Percentiles rank a stretch among this genome's conserved stretches.
Evolutionary conservation across 2,797 vertebrate species (phyloP).

Genomic region (Sebastes diploproa): DNA sequence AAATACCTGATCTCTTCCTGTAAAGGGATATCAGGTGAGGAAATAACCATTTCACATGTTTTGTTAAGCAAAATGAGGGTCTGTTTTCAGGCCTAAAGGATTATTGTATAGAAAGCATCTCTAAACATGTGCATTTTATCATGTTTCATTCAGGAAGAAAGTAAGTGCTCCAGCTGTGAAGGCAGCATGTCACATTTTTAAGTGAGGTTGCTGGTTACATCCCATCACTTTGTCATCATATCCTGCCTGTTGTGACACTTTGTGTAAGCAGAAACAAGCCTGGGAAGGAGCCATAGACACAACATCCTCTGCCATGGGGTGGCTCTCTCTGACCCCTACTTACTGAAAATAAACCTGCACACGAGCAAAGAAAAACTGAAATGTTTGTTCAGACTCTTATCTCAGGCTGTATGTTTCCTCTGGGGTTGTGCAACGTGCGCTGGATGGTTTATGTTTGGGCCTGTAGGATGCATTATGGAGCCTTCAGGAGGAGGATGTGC

Average conservation of each 20-base stretch:
- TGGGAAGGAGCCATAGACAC: constrained; percentile 63
- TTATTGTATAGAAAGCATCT: constrained; percentile 8
- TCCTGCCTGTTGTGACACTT: constrained; percentile 59
- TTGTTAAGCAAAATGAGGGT: constrained; percentile 54
- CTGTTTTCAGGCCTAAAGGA: constrained; percentile 47
- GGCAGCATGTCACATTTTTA: background rate
- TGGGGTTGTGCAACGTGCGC: constrained; percentile 43
- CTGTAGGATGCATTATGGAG: constrained; percentile 58
- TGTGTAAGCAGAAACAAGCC: constrained; percentile 64
- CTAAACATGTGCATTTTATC: background rate
- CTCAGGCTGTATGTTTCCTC: constrained; percentile 66
- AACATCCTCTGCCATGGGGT: constrained; percentile 62
- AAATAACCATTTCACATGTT: constrained; percentile 68
- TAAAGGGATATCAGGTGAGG: constrained; percentile 72
- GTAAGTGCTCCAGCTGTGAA: background rate
- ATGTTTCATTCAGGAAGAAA: background rate
- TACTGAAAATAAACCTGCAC: constrained; percentile 56
- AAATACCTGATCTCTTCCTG: constrained; percentile 77
- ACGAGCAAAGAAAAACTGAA: constrained; percentile 34
- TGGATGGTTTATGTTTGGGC: constrained; percentile 47
- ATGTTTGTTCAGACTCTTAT: constrained; percentile 72
- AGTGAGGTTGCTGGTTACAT: constrained; percentile 3
- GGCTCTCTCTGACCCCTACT: constrained; percentile 33
- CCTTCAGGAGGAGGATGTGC: constrained; percentile 34
- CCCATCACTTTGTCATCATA: constrained; percentile 46